A percentile compares a stretch with the other conserved stretches of the same genome.
These are phyloP conservation scores for Drosophila mimica DNA, from an alignment of 2,888 invertebrate species.

Conservation along the genomic window DNA sequence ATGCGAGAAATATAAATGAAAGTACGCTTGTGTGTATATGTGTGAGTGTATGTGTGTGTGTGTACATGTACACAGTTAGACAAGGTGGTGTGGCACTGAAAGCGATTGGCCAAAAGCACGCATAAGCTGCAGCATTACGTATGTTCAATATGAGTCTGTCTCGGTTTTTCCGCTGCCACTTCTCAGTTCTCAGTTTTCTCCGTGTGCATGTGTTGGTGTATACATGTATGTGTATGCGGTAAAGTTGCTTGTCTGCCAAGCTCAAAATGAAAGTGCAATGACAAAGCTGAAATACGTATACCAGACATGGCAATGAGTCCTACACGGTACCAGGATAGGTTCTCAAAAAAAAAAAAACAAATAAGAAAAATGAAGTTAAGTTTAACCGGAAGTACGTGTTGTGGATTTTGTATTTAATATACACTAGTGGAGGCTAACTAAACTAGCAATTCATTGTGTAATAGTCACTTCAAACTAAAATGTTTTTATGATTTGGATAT, in stretches of 20 bases:
- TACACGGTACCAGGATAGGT: constrained; percentile 23
- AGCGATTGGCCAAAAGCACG: constrained; percentile 69
- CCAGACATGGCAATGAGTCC: constrained; percentile 49
- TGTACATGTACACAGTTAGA: background rate
- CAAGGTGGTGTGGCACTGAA: constrained; percentile 55
- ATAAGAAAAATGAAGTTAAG: constrained; percentile 45
- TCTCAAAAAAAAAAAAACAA: constrained; percentile 20
- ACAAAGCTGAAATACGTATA: constrained; percentile 73
- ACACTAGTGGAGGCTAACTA: background rate
- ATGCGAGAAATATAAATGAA: constrained; percentile 9
- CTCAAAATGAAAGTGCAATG: constrained; percentile 79
- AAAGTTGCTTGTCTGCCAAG: constrained; percentile 31
- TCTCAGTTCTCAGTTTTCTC: background rate
- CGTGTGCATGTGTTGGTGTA: constrained; percentile 6
- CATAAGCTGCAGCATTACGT: constrained; percentile 71
- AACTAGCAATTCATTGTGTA: background rate
- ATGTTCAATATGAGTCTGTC: constrained; percentile 56
- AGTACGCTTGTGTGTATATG: background rate
- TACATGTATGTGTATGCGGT: constrained; percentile 7
- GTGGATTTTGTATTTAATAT: constrained; percentile 37
- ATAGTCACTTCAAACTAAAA: background rate
- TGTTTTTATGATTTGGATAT: background rate
- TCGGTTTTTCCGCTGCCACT: constrained; percentile 6
- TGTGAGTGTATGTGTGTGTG: constrained; percentile 1
- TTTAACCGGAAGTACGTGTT: constrained; percentile 65